phyloP scores from a whole-genome alignment of 2,888 invertebrate species.

The Hartigia nigra region DNA sequence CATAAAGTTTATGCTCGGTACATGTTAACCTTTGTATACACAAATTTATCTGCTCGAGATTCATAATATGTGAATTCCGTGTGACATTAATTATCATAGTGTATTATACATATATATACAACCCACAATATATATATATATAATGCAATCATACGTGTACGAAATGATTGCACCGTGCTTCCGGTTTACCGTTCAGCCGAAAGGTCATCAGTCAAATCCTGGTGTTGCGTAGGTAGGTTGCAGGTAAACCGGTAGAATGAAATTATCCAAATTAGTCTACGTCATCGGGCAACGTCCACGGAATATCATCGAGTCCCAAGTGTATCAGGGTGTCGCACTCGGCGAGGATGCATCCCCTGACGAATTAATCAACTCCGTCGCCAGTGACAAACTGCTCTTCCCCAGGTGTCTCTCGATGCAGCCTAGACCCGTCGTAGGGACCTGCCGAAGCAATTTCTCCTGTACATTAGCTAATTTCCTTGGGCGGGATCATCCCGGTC shows the following conservation, averaged over 20 bases:
- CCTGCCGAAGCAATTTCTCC: not conserved
- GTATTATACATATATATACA: no score
- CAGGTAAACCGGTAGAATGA: not conserved
- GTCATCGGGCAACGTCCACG: not conserved
- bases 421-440: not conserved
- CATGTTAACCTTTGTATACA: not conserved
- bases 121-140: no score
- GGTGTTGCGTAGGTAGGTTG: not conserved
- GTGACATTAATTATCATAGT: no score
- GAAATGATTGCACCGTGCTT: not conserved
- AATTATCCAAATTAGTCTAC: not conserved
- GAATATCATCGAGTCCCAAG: not conserved
- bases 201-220: not conserved
- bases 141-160: no score
- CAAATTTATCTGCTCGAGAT: not conserved
- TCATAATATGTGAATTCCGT: no score
- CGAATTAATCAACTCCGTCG: not conserved
- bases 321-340: not conserved
- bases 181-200: not conserved
- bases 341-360: not conserved
- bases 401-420: not conserved
- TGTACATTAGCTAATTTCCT: not conserved
- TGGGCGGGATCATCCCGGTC: not conserved
- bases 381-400: not conserved
- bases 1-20: no score